These are phyloP conservation scores for Microctonus brassicae DNA, from an alignment of 2,888 invertebrate species.

Conservation along the genomic window DNA sequence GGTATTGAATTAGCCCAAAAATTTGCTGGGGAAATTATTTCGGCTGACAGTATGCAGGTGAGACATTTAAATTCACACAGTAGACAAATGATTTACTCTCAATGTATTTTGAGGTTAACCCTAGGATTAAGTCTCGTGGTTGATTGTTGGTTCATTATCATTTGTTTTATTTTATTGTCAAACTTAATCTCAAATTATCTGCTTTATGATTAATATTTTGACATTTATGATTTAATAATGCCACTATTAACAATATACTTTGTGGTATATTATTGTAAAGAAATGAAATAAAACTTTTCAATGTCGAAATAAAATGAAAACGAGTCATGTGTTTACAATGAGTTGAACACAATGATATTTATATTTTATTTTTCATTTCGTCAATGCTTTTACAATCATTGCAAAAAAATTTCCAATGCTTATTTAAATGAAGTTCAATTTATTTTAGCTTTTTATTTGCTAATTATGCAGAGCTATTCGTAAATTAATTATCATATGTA, in stretches of 20 bases:
- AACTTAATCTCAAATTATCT: not conserved
- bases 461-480: not conserved
- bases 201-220: too few species aligned
- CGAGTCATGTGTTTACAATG: too few species aligned
- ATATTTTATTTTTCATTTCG: too few species aligned
- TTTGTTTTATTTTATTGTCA: not conserved
- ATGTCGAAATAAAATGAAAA: too few species aligned
- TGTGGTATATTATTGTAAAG: too few species aligned
- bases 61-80: constrained; percentile 39
- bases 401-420: too few species aligned
- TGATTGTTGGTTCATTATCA: not conserved
- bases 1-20: constrained; percentile 90
- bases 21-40: constrained; percentile 92
- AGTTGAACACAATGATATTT: too few species aligned
- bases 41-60: constrained; percentile 99
- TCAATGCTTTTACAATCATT: too few species aligned
- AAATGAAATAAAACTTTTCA: too few species aligned
- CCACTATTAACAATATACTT: too few species aligned
- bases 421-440: too few species aligned
- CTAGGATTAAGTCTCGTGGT: constrained; percentile 5
- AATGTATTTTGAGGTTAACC: constrained; percentile 44
- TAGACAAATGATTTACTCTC: not conserved
- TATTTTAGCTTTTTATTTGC: not conserved
- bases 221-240: too few species aligned
- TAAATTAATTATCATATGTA: not conserved